phyloP scores from a whole-genome alignment of 2,113 vertebrate genomes.

The Grantiella picta region DNA sequence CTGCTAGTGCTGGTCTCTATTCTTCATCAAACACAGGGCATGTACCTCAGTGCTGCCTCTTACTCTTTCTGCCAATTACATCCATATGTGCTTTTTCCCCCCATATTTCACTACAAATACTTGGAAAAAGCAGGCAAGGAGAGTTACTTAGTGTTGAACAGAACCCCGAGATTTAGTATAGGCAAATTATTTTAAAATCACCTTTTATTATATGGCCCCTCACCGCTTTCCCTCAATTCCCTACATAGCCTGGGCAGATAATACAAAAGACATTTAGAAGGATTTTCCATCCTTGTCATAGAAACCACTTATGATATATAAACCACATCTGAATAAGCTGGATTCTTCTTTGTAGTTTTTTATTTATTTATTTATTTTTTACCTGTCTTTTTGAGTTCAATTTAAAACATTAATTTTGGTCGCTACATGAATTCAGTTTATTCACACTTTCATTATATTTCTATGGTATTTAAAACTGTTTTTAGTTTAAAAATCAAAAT shows the following conservation, averaged over 20 bases:
- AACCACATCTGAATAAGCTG: background rate
- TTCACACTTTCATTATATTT: background rate
- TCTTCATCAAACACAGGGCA: background rate
- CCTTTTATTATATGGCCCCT: background rate
- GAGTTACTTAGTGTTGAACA: background rate
- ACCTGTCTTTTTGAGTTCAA: background rate
- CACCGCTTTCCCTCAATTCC: background rate
- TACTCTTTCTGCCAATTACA: background rate
- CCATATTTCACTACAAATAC: background rate
- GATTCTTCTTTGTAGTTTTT: background rate
- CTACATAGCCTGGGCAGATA: background rate
- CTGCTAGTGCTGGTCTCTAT: background rate
- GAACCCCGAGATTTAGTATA: background rate
- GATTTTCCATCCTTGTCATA: background rate
- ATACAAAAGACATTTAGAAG: background rate
- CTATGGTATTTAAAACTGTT: background rate
- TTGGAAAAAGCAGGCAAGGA: fast-evolving
- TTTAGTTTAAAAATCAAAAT: background rate
- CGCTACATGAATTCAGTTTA: background rate
- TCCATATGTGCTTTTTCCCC: fast-evolving
- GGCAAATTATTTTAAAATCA: background rate
- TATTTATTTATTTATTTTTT: background rate
- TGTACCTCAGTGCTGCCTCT: background rate
- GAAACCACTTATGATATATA: background rate
- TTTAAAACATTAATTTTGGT: background rate